phyloP scores from a whole-genome alignment of 2,888 invertebrate species.

The Eristalis tenax region DNA sequence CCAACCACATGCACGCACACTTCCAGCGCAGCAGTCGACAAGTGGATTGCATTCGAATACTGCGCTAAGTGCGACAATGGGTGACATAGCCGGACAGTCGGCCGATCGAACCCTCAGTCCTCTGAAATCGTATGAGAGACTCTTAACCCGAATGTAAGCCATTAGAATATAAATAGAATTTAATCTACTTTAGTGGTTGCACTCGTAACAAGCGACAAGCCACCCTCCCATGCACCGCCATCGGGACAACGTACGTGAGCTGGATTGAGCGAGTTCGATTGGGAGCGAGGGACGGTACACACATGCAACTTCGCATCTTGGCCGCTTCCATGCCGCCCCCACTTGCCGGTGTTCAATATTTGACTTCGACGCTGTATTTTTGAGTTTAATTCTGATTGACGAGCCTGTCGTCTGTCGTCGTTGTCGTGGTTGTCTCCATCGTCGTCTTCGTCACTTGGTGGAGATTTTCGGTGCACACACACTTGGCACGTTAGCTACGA shows the following conservation, averaged over 20 bases:
- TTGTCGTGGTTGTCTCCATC: conserved; percentile 31
- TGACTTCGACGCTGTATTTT: conserved; percentile 43
- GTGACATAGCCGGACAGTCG: conserved; percentile 54
- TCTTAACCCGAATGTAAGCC: conserved; percentile 70
- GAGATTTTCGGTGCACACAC: conserved; percentile 24
- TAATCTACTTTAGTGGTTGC: conserved; percentile 69
- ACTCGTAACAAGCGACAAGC: conserved; percentile 43
- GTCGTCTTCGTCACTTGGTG: conserved; percentile 13
- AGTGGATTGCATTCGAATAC: conserved; percentile 58
- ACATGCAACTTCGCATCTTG: conserved; percentile 1
- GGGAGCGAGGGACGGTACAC: neutral
- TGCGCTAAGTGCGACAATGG: conserved; percentile 55
- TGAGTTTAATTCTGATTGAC: conserved; percentile 68
- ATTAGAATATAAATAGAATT: conserved; percentile 71
- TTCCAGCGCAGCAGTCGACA: neutral
- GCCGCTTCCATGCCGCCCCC: neutral
- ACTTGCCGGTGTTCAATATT: conserved; percentile 37
- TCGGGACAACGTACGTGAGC: neutral
- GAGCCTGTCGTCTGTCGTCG: conserved; percentile 21
- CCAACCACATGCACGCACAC: conserved; percentile 4
- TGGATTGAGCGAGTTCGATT: conserved; percentile 2
- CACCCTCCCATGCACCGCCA: neutral
- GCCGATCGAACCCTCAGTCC: conserved; percentile 52
- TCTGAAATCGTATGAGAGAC: conserved; percentile 47
- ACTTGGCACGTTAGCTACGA: conserved; percentile 49